Evolutionary conservation across 2,797 vertebrate genomes (phyloP).

Genomic region (Danio aesculapii): DNA sequence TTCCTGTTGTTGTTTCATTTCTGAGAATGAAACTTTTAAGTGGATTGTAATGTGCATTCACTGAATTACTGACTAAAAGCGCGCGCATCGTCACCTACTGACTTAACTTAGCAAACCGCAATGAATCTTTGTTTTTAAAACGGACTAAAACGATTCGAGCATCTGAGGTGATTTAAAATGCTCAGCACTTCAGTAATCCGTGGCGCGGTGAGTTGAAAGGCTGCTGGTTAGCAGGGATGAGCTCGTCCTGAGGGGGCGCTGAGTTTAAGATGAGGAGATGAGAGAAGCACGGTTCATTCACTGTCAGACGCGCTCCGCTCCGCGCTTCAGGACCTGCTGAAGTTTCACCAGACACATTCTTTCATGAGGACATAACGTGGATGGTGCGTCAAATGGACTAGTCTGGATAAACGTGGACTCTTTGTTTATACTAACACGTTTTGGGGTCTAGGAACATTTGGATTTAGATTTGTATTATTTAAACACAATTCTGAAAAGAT

Average conservation of each 20-base stretch:
- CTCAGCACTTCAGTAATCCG: neutral
- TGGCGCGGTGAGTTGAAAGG: conserved; percentile 12
- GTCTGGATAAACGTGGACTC: conserved; percentile 18
- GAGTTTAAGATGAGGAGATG: conserved; percentile 53
- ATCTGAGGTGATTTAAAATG: neutral
- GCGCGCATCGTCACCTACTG: neutral
- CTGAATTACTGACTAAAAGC: neutral
- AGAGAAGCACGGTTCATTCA: conserved; percentile 55
- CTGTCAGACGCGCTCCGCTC: conserved; percentile 22
- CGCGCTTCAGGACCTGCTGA: neutral
- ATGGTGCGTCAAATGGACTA: neutral
- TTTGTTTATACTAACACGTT: neutral
- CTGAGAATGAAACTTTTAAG: neutral
- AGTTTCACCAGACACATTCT: neutral
- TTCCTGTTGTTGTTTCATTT: no score
- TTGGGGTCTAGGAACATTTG: neutral
- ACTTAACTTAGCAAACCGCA: neutral
- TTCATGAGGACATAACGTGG: neutral
- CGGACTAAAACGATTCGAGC: neutral
- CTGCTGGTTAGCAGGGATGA: conserved; percentile 11
- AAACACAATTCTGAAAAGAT: neutral
- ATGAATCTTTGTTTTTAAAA: neutral
- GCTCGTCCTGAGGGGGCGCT: neutral
- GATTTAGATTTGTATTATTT: neutral
- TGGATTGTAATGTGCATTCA: neutral